Conservation (phyloP, 2,113 vertebrate species). For the Lota lota region DNA sequence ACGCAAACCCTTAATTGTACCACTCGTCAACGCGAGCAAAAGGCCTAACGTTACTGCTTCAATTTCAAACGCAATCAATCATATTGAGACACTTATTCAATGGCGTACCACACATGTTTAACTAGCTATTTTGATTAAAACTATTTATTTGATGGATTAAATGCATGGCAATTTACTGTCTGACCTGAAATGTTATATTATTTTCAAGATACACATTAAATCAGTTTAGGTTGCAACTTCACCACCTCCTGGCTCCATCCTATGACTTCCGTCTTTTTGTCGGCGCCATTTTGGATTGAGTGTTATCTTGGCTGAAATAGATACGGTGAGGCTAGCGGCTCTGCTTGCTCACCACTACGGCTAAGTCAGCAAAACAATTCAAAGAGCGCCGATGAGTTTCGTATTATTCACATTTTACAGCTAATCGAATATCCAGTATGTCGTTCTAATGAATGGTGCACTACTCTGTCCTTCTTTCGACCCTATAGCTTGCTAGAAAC, state of each 20-base stretch:
- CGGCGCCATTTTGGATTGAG: slow-evolving; percentile 67
- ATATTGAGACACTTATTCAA: no score
- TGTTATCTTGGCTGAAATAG: slow-evolving; percentile 30
- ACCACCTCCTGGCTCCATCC: slow-evolving; percentile 1
- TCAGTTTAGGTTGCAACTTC: slow-evolving; percentile 5
- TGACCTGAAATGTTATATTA: no score
- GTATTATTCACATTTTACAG: no score
- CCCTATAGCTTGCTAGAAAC: background rate
- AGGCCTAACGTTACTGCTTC: no score
- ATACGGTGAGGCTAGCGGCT: slow-evolving; percentile 1
- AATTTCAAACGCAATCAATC: background rate
- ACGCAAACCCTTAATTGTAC: background rate
- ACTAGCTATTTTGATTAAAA: no score
- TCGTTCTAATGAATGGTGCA: slow-evolving; percentile 1
- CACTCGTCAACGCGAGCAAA: background rate
- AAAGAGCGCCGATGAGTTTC: background rate
- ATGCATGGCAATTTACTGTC: no score
- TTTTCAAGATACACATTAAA: background rate
- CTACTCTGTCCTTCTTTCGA: no score
- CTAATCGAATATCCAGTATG: background rate
- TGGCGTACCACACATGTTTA: no score
- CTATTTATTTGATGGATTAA: no score
- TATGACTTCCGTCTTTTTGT: slow-evolving; percentile 58
- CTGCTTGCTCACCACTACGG: no score
- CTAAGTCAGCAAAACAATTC: background rate